Base-by-base conservation (phyloP, 2,113 vertebrate genomes). In the Poeciliopsis occidentalis region DNA sequence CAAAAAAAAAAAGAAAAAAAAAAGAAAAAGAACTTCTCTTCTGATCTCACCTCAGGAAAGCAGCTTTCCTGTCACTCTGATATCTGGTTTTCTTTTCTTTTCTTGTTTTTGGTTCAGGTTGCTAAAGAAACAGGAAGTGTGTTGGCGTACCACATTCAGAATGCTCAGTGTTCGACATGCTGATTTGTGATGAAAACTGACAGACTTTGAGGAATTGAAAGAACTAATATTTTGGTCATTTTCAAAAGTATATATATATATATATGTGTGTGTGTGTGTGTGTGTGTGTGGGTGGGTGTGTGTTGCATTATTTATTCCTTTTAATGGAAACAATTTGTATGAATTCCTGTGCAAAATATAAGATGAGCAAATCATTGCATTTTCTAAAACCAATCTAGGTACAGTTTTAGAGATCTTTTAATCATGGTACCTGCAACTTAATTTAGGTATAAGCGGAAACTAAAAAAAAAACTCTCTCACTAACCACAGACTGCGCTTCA, bases 71-170 rank as follows among this genome's bases (percentile, higher is more conserved):
- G 79, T 76, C 19, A 47, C 39, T 30, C 4, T 68, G 34, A 68
- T 73, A 26, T 78, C 57, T 71, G 60, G 54, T 83, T 76, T 79
- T 75, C 61, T 74, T 19, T 41, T 65, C 27, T 47, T 65, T 11
- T 66, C 11, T 37, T 10, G 13, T 13, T 41, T 41, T 41, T 41
- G n/a, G 13, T 75, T 15, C 39, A 17, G 27, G 30, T 47, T 27
- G 12, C 30, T 64, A 12, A 51, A 60, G 75, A 22, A 78, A 86
- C 84, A 88, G 88, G 91, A 92, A 92, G 75, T 12, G 26, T 57
- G 66, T 61, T 73, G 54, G 83, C 80, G 30, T 83, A 82, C 82
- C 83, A 41, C 78, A 78, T 7, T 86, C 61, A 79, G 30, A 82
- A 67, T 63, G 69, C 63, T 64, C 24, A 24, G 5, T 29, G 12